Evolutionary conservation across 2,888 invertebrate genomes (phyloP).

Genomic region (Tetanocera ferruginea): DNA sequence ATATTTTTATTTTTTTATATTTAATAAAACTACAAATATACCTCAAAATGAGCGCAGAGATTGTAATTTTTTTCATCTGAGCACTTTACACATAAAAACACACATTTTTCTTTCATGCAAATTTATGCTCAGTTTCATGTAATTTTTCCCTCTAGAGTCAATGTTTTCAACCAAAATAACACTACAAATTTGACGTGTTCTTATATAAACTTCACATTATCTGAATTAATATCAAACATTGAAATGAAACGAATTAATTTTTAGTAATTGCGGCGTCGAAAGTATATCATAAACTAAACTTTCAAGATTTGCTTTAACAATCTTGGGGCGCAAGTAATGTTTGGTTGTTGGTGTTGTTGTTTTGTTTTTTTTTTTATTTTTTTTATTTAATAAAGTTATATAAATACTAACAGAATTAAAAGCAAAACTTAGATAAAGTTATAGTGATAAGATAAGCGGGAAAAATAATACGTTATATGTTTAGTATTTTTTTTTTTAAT

Average conservation of each 20-base stretch:
- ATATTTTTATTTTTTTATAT: no score
- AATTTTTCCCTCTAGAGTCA: no score
- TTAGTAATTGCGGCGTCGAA: neutral
- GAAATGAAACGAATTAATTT: neutral
- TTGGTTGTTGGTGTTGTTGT: constrained; percentile 13
- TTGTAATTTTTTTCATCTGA: no score
- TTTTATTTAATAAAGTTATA: neutral
- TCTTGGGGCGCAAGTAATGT: neutral
- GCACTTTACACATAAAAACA: no score
- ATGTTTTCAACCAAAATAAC: no score
- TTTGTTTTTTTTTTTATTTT: neutral
- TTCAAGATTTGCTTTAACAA: neutral
- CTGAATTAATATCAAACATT: no score
- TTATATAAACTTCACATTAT: no score
- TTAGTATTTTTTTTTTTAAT: neutral
- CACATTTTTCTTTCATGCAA: no score
- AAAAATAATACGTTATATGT: neutral
- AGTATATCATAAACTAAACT: constrained; percentile 18
- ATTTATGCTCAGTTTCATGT: no score
- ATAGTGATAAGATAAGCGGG: constrained; percentile 46
- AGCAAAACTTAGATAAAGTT: constrained; percentile 44
- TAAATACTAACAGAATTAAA: constrained; percentile 26
- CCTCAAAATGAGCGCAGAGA: no score
- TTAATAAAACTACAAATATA: no score
- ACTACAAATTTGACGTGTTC: no score